Evolutionary conservation across 53 echinoderm and acorn worm genomes (phyloP).

Genomic region (Apostichopus leukothele): DNA sequence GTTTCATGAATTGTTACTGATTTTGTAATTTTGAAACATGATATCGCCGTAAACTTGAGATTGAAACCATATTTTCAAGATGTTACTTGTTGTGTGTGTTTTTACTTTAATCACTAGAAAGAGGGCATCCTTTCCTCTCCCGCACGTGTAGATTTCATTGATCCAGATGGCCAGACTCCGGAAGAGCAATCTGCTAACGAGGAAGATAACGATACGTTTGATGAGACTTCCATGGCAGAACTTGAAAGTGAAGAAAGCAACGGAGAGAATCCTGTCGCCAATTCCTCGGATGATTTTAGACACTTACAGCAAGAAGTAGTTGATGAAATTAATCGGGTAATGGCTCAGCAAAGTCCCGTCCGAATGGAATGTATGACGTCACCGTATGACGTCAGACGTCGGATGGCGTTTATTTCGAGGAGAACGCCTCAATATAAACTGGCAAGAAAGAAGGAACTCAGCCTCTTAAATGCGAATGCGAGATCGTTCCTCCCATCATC

Average conservation of each 20-base stretch:
- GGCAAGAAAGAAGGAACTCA: conserved; percentile 9
- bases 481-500: background rate
- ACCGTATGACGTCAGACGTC: background rate
- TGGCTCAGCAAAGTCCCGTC: conserved; percentile 8
- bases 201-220: background rate
- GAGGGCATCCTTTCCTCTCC: conserved; percentile 32
- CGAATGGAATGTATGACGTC: background rate
- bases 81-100: background rate
- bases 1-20: no score
- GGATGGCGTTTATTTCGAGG: background rate
- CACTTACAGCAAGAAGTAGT: conserved; percentile 29
- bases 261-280: background rate
- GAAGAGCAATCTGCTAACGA: background rate
- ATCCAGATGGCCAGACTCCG: background rate
- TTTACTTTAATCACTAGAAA: background rate
- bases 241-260: background rate
- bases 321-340: background rate
- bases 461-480: background rate
- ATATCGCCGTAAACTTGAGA: no score
- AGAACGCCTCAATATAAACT: conserved; percentile 12
- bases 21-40: no score
- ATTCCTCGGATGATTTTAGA: conserved; percentile 17
- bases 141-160: background rate
- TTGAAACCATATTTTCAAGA: no score
- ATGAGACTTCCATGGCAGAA: background rate